Evolutionary conservation across 2,888 invertebrate species (phyloP), one percentile per base, ranked within the genome.

Genomic region (Drosophila cognata): DNA sequence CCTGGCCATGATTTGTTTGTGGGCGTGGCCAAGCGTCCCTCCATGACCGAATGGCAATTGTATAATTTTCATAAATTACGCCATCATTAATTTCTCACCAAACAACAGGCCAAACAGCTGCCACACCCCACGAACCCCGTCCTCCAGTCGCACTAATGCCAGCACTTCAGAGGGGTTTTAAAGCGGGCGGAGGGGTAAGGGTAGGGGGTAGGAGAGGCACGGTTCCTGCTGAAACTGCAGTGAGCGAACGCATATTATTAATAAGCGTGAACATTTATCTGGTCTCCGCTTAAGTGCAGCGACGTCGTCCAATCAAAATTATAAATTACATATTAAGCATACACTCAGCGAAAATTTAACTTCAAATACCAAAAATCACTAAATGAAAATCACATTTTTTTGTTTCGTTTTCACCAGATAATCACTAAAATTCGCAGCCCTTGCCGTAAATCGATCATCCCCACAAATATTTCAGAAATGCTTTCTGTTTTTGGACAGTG

Each of bases 21-120:
- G 71, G 66, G 79, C 64, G 79, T 72, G 62, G 50, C 59, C 62
- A 58, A 16, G 33, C 52, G 6, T 25, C 58, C 61, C 33, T 28
- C 31, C 25, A 52, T 50, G 43, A 55, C 56, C 13, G 6, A 29
- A 18, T 21, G 62, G 84, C 88, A 88, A 88, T 85, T 88, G 88
- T 88, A 88, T 82, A 85, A 86, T 88, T 85, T 88, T 85, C 85
- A 86, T 86, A 85, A 85, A 86, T 86, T 86, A 80, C 82, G 82
- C 88, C 88, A 64, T 80, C 88, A 85, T 85, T 85, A 88, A 85
- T 88, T 88, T 84, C 73, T 74, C 64, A 74, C 74, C 48, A 43
- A n/a, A 5, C 57, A 57, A 41, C n/a, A 56, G 36, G 25, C 25
- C 46, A 46, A 16, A 0, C 50, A 38, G 25, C 29, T 33, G 55